phyloP scores from a whole-genome alignment of 2,797 vertebrate genomes.

The Cuniculus paca region DNA sequence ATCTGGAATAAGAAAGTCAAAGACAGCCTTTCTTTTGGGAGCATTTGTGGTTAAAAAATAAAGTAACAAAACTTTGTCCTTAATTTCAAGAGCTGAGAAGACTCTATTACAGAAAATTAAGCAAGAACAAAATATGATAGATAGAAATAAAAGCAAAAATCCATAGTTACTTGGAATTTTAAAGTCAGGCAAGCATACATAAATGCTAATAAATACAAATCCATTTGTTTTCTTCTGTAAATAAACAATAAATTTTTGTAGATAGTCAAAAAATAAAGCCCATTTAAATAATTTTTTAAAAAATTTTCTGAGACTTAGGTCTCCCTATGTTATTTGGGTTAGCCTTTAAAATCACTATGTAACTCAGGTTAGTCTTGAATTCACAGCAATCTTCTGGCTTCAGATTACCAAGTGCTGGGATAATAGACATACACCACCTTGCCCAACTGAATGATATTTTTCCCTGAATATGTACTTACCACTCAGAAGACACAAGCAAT shows the following conservation, averaged over 20 bases:
- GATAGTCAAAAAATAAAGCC: not conserved
- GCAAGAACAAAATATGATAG: constrained; percentile 25
- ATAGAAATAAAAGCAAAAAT: not conserved
- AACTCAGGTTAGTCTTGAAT: not conserved
- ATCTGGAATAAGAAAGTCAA: constrained; percentile 11
- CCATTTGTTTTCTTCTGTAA: too few species aligned
- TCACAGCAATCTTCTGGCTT: not conserved
- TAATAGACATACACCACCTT: not conserved
- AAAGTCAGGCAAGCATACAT: not conserved
- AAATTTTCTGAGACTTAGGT: not conserved
- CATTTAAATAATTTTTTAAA: not conserved
- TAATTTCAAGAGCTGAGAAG: constrained; percentile 37
- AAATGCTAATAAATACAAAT: not conserved
- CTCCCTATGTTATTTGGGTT: not conserved
- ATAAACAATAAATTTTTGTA: too few species aligned
- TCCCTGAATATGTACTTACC: constrained; percentile 1
- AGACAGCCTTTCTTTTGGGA: not conserved
- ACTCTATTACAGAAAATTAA: not conserved
- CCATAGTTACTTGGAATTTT: not conserved
- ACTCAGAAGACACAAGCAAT: constrained; percentile 8
- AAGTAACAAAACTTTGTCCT: not conserved
- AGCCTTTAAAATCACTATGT: not conserved
- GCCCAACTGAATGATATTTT: not conserved
- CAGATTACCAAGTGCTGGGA: not conserved
- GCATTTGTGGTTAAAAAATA: not conserved